Percentiles rank a stretch among this genome's conserved stretches.
Conservation (phyloP, 2,113 vertebrate species). For the mouse (Mus musculus) region DNA sequence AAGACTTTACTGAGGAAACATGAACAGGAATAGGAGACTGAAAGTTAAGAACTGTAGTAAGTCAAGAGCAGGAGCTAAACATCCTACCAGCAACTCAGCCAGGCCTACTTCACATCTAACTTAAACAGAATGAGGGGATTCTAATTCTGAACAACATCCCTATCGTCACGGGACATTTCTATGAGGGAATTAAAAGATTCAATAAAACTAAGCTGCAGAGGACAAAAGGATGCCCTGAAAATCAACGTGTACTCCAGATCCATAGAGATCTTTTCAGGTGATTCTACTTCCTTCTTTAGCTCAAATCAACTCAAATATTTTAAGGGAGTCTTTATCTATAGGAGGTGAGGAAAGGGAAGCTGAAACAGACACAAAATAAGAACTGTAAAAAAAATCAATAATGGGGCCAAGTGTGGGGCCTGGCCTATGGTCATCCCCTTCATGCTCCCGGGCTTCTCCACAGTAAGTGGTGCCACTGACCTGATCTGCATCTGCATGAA, state of each 20-base stretch:
- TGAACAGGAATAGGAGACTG: not conserved
- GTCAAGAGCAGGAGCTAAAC: not conserved
- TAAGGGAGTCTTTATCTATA: not conserved
- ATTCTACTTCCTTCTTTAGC: conserved; percentile 8
- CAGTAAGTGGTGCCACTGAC: conserved; percentile 85
- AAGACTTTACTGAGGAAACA: conserved; percentile 11
- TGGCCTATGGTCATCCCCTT: not conserved
- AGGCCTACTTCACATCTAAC: not conserved
- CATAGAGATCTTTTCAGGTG: not conserved
- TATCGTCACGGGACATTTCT: not conserved
- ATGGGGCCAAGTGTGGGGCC: not conserved
- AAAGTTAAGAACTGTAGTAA: conserved; percentile 15
- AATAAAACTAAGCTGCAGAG: not conserved
- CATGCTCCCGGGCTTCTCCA: not conserved
- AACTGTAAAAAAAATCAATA: not conserved
- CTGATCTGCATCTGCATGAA: conserved; percentile 95
- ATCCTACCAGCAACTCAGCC: not conserved
- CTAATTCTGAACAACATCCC: not conserved
- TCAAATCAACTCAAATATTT: not conserved
- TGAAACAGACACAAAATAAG: not conserved
- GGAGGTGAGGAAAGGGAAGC: conserved; percentile 31
- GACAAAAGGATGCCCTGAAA: not conserved
- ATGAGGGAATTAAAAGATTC: conserved; percentile 11
- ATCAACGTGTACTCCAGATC: not conserved
- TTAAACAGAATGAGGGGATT: not conserved